Base-by-base conservation (phyloP, 2,888 invertebrate species). In the Sphaeridia pumilis region DNA sequence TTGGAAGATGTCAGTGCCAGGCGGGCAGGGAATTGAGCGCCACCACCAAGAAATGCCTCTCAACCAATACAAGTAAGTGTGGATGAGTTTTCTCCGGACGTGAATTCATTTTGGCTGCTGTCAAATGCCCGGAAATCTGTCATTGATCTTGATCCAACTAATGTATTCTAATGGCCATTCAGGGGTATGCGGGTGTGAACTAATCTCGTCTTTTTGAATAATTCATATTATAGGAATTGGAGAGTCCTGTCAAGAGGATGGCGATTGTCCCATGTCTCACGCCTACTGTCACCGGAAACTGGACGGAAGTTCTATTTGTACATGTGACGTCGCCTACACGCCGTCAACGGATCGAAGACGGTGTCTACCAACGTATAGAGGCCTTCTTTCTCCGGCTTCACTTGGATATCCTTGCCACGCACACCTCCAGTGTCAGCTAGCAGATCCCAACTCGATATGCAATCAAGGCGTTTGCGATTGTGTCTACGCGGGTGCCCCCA, bases 1-100 rank as follows among this genome's bases (percentile, higher is more conserved):
- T 89, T 68, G 90, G 90, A 45, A 79, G 87, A 67, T 92, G 90
- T 67, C 81, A 84, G 57, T 90, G 90, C 69, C 81, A 82, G 63
- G 70, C 79, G 7, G 63, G 63, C 26, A 58, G 51, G 46, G 54
- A 54, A 38, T 28, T 58, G 14, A 51, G 51, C 52, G 57, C 46
- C n/a, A 41, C 14, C 14, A 51, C 25, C n/a, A 56, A 57, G 12
- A 53, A 54, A 42, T 64, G 64, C 46, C 12, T 46, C 24, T 46
- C 55, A 20, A 51, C 49, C 20, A 49, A 57, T 17, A 57, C 55
- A 21, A 59, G 64, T 64, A 57, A 58, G 59, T 57, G n/a, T n/a
- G n/a, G n/a, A n/a, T n/a, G n/a, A n/a, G n/a, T n/a, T n/a, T n/a
- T n/a, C n/a, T n/a, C n/a, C n/a, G n/a, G n/a, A n/a, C n/a, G n/a